These are phyloP conservation scores for Tympanoctomys barrerae DNA, from an alignment of 2,797 vertebrate genomes.

Conservation along the genomic window DNA sequence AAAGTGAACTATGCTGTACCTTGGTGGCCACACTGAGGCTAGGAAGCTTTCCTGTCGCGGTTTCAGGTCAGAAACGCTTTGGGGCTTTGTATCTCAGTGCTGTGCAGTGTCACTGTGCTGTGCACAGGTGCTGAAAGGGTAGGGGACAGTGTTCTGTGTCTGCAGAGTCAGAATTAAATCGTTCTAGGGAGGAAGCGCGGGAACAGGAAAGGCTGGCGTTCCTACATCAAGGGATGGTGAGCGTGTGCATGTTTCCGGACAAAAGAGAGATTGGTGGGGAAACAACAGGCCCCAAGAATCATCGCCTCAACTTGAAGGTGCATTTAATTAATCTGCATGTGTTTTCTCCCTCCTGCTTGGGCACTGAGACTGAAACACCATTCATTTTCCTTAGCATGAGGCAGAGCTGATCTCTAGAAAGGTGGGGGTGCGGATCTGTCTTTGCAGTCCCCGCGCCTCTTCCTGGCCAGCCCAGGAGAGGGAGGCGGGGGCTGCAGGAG, in stretches of 20 bases:
- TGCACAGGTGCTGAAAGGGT: fast-evolving
- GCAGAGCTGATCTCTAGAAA: not conserved
- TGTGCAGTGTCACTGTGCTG: fast-evolving
- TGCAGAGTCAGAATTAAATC: not conserved
- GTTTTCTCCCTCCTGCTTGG: not conserved
- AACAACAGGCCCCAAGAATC: not conserved
- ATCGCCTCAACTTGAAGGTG: not conserved
- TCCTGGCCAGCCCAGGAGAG: not conserved
- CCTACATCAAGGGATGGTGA: not conserved
- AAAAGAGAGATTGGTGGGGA: not conserved
- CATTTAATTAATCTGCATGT: not conserved
- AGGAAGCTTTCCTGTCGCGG: not conserved
- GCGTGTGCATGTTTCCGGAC: not conserved
- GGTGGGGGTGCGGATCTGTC: not conserved
- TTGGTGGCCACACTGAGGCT: fast-evolving
- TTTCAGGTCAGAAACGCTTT: not conserved
- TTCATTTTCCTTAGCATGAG: constrained; percentile 15
- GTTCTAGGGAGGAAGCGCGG: not conserved
- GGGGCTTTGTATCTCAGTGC: not conserved
- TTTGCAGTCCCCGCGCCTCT: not conserved
- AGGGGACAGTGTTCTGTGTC: not conserved
- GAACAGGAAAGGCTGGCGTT: not conserved
- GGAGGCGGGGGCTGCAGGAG: not conserved
- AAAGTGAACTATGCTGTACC: not conserved
- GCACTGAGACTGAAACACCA: not conserved